These are phyloP conservation scores for Chionodraco myersi DNA, from an alignment of 2,113 vertebrate species.

Conservation along the genomic window DNA sequence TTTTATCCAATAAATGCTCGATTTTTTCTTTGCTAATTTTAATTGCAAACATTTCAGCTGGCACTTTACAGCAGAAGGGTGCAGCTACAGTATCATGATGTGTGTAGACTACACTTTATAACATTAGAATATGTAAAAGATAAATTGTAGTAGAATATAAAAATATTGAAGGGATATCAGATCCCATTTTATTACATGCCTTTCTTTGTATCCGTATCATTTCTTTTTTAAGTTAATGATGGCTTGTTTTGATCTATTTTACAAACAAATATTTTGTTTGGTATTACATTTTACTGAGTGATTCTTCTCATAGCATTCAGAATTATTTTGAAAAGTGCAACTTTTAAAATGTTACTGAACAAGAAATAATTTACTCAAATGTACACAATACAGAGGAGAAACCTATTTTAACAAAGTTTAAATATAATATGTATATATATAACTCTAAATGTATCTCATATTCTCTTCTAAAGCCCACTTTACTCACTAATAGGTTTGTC, in stretches of 20 bases:
- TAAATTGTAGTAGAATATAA: constrained; percentile 5
- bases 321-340: background rate
- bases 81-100: constrained; percentile 12
- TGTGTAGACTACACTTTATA: background rate
- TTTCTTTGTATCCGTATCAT: background rate
- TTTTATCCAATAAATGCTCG: too few relatives aligned
- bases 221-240: background rate
- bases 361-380: background rate
- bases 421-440: background rate
- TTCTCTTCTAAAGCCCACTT: background rate
- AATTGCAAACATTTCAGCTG: constrained; percentile 28
- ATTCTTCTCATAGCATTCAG: background rate
- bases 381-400: background rate
- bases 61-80: constrained; percentile 28
- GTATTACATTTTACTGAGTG: background rate
- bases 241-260: background rate
- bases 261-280: background rate
- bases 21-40: background rate
- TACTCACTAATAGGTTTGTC: background rate
- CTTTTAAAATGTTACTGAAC: background rate
- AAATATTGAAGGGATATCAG: background rate
- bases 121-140: background rate
- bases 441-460: background rate
- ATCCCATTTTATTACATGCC: constrained; percentile 5
- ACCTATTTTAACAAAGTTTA: background rate